Conservation (phyloP, 2,888 invertebrate genomes). For the Romanomermis culicivorax region DNA sequence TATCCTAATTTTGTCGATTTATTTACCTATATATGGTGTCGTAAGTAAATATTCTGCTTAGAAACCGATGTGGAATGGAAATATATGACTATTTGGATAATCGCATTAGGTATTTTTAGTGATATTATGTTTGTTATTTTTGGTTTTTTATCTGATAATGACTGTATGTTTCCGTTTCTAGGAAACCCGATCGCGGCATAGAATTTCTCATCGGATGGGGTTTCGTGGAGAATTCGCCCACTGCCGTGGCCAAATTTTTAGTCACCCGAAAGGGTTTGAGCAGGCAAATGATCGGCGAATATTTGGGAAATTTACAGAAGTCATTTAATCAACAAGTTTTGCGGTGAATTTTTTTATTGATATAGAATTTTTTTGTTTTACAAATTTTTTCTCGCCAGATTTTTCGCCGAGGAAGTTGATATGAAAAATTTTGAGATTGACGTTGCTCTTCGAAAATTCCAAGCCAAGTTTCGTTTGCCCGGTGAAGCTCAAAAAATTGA, state of each 20-base stretch:
- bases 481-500: slow-evolving; percentile 30
- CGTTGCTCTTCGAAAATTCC: slow-evolving; percentile 81
- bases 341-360: slow-evolving; percentile 40
- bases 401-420: slow-evolving; percentile 63
- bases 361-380: neutral
- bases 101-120: too few relatives aligned
- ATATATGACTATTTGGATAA: too few relatives aligned
- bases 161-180: too few relatives aligned
- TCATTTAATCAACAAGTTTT: slow-evolving; percentile 86
- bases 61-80: too few relatives aligned
- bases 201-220: slow-evolving; percentile 75
- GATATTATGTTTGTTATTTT: too few relatives aligned
- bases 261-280: slow-evolving; percentile 87
- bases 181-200: slow-evolving; percentile 70
- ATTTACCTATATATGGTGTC: too few relatives aligned
- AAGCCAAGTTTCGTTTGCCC: slow-evolving; percentile 86
- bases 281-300: slow-evolving; percentile 98
- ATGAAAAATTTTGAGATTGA: slow-evolving; percentile 87
- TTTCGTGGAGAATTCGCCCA: slow-evolving; percentile 80
- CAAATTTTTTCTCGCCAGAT: too few relatives aligned
- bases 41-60: too few relatives aligned
- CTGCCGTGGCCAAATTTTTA: slow-evolving; percentile 77
- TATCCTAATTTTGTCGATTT: too few relatives aligned
- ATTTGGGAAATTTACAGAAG: slow-evolving; percentile 81
- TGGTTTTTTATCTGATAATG: too few relatives aligned